phyloP scores from a whole-genome alignment of 2,888 invertebrate genomes.

The Synanthedon tipuliformis region DNA sequence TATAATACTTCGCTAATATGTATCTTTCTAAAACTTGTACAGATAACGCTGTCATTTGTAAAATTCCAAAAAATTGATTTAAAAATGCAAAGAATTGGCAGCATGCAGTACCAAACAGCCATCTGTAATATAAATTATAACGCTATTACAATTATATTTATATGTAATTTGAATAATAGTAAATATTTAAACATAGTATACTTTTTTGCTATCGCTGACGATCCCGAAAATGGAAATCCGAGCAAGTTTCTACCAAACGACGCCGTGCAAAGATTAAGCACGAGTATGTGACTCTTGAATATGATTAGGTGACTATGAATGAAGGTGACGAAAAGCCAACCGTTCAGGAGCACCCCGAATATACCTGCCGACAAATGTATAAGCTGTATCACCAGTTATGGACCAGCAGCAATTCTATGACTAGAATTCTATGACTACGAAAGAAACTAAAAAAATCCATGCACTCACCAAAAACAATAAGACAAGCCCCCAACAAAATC shows the following conservation, averaged over 20 bases:
- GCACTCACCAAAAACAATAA: slow-evolving; percentile 64
- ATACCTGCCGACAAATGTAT: slow-evolving; percentile 39
- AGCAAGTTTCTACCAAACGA: slow-evolving; percentile 64
- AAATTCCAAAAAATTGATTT: slow-evolving; percentile 66
- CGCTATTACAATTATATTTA: background rate
- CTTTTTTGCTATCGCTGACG: slow-evolving; percentile 67
- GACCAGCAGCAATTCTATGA: background rate
- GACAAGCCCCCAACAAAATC: slow-evolving; percentile 61
- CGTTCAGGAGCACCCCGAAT: slow-evolving; percentile 67
- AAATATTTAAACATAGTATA: slow-evolving; percentile 12
- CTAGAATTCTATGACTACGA: background rate
- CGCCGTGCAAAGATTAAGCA: slow-evolving; percentile 65
- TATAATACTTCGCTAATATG: slow-evolving; percentile 52
- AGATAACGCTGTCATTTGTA: slow-evolving; percentile 62
- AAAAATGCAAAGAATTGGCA: slow-evolving; percentile 69
- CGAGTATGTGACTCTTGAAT: slow-evolving; percentile 64
- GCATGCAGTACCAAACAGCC: slow-evolving; percentile 65
- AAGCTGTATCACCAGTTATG: no score
- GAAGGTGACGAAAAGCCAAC: slow-evolving; percentile 68
- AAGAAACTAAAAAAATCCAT: background rate
- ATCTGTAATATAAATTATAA: slow-evolving; percentile 39
- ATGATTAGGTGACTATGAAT: slow-evolving; percentile 65
- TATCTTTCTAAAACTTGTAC: slow-evolving; percentile 64
- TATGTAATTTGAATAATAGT: slow-evolving; percentile 2
- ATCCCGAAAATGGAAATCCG: slow-evolving; percentile 65